Conservation (phyloP, 2,888 invertebrate species). For the Oscheius sp. region DNA sequence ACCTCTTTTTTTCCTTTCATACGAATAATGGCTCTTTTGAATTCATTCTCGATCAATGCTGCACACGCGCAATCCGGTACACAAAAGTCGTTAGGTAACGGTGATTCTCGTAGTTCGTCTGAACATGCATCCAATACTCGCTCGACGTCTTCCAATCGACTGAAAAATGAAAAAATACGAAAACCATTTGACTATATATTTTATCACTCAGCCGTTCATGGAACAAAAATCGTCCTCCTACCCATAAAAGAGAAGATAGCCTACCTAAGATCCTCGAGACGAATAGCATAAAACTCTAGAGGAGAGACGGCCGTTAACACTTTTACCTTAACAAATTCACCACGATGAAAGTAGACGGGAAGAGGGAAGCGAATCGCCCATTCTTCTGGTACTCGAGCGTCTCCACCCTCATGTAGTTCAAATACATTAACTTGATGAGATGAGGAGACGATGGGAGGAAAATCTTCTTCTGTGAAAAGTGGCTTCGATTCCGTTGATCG, state of each 20-base stretch:
- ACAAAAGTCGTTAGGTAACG: conserved; percentile 14
- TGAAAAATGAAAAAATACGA: not conserved
- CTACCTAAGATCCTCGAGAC: not conserved
- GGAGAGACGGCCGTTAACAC: conserved; percentile 25
- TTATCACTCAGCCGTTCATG: too few relatives aligned
- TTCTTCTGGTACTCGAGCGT: not conserved
- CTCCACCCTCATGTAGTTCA: not conserved
- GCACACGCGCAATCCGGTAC: conserved; percentile 14
- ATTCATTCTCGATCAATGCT: not conserved
- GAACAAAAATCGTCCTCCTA: too few relatives aligned
- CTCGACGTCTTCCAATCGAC: conserved; percentile 19
- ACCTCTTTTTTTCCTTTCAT: conserved; percentile 21
- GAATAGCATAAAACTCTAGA: conserved; percentile 23
- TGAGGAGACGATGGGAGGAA: conserved; percentile 1
- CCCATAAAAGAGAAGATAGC: not conserved
- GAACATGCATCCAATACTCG: conserved; percentile 17
- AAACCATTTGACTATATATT: too few relatives aligned
- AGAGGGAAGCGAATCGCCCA: conserved; percentile 18
- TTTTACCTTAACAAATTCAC: not conserved
- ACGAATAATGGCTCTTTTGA: conserved; percentile 20
- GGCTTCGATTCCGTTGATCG: not conserved
- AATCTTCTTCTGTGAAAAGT: conserved; percentile 9
- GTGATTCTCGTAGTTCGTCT: conserved; percentile 6
- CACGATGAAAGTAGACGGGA: conserved; percentile 19
- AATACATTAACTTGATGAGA: not conserved